Evolutionary conservation across 2,797 vertebrate species (phyloP), one percentile per base, ranked within the genome.

Genomic region (Pterois miles): DNA sequence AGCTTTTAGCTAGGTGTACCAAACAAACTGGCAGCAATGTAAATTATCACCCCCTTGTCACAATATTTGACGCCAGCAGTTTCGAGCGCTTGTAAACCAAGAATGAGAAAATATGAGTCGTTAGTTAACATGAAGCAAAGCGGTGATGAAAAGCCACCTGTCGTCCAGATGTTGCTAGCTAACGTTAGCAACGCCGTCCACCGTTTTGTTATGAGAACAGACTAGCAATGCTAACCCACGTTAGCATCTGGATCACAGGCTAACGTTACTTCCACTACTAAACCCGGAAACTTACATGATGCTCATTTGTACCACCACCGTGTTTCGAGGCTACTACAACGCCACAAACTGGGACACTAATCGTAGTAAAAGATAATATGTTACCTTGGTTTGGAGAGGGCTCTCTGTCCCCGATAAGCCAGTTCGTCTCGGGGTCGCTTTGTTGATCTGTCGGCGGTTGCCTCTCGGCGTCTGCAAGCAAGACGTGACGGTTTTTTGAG

Each of bases 401-500:
- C 40, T 88, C 6, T 88, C 81, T 8, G 63, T 9, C 11, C 3
- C 76, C 0, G 69, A 40, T 2, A 31, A 34, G 18, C 78, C 82
- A 18, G 71, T 43, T 50, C 38, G 80, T 65, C 46, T 86, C 29
- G 80, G 68, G 2, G 74, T 83, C 46, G 75, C 72, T 73, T 71
- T 86, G 65, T 40, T 20, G 57, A 70, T 6, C 57, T 33, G 78
- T 60, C 65, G 83, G 16, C 78, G 83, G 20, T 22, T 83, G 20
- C 5, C 82, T 38, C 22, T 68, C 78, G 89, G 85, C 4, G 86
- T 85, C 67, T 89, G 88, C 25, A 58, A 7, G 20, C 59, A 63
- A 2, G 67, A 3, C 0, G 68, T 8, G 4, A 91, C 40, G 6
- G 38, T 86, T 72, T 62, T 92, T 1, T 90, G 86, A 78, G 95